Evolutionary conservation across 2,888 invertebrate genomes (phyloP).

Genomic region (Pollenia labialis): DNA sequence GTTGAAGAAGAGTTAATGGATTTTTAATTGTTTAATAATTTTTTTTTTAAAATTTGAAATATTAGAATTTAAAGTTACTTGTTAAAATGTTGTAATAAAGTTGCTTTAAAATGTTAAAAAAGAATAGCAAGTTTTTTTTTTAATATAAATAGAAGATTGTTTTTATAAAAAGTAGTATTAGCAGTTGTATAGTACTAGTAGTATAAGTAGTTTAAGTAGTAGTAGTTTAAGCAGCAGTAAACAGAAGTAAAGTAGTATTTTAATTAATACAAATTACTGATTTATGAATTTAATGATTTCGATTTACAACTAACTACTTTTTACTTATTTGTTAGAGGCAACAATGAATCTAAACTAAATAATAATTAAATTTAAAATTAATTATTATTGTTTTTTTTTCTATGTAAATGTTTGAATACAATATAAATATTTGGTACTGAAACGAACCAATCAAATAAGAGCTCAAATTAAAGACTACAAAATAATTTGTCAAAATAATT

Average conservation of each 20-base stretch:
- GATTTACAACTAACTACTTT: slow-evolving; percentile 69
- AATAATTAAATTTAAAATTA: slow-evolving; percentile 46
- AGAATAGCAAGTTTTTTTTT: slow-evolving; percentile 27
- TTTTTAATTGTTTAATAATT: neutral
- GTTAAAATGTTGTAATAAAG: slow-evolving; percentile 7
- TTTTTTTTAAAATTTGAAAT: neutral
- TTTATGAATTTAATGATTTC: slow-evolving; percentile 56
- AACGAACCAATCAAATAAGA: slow-evolving; percentile 36
- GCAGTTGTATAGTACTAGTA: slow-evolving; percentile 28
- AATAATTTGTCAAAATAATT: slow-evolving; percentile 45
- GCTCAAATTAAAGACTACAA: slow-evolving; percentile 57
- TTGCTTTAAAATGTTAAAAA: neutral
- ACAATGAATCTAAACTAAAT: slow-evolving; percentile 70
- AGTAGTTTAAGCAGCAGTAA: slow-evolving; percentile 46
- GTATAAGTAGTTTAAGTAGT: slow-evolving; percentile 15
- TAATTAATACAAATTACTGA: slow-evolving; percentile 62
- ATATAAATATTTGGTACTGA: slow-evolving; percentile 30
- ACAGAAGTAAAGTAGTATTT: slow-evolving; percentile 47
- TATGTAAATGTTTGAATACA: slow-evolving; percentile 32
- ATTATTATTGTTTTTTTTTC: slow-evolving; percentile 46
- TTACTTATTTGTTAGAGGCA: slow-evolving; percentile 78
- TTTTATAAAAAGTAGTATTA: neutral
- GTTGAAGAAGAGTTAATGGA: neutral
- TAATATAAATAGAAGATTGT: neutral
- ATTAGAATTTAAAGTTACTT: slow-evolving; percentile 29